These are phyloP conservation scores for Apamea crenata DNA, from an alignment of 2,888 invertebrate species.

Conservation along the genomic window DNA sequence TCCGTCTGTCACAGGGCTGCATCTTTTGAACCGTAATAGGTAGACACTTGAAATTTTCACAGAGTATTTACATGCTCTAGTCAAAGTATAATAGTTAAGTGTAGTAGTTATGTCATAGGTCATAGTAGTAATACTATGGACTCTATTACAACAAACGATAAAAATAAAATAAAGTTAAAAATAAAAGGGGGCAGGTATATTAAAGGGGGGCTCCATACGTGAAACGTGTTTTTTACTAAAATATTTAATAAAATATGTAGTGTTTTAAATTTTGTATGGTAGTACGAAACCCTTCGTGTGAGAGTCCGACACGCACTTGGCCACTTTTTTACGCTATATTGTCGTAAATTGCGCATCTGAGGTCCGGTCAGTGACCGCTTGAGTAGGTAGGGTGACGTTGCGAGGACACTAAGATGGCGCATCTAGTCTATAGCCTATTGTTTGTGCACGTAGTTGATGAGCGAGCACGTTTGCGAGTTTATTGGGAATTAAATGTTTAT, in stretches of 20 bases:
- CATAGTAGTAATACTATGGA: too few species aligned
- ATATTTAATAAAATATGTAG: neutral
- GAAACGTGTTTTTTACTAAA: neutral
- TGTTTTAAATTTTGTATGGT: neutral
- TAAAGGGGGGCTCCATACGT: too few species aligned
- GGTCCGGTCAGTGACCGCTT: slow-evolving; percentile 75
- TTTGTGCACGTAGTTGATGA: slow-evolving; percentile 55
- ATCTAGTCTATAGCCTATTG: slow-evolving; percentile 49
- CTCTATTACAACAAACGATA: too few species aligned
- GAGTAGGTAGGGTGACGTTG: slow-evolving; percentile 63
- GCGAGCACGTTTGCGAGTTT: slow-evolving; percentile 44
- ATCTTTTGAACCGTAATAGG: neutral
- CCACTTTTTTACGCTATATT: slow-evolving; percentile 49
- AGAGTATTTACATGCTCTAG: too few species aligned
- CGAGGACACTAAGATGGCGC: slow-evolving; percentile 63
- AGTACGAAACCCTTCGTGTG: neutral
- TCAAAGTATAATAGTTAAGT: too few species aligned
- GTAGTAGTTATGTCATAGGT: too few species aligned
- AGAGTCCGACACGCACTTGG: neutral
- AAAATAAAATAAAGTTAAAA: too few species aligned
- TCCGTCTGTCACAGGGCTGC: too few species aligned
- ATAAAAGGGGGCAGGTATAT: too few species aligned
- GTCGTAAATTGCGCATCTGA: slow-evolving; percentile 68
- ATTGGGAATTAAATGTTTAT: slow-evolving; percentile 35
- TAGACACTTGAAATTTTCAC: neutral